phyloP scores from a whole-genome alignment of 2,113 vertebrate species.

The Caranx melampygus region DNA sequence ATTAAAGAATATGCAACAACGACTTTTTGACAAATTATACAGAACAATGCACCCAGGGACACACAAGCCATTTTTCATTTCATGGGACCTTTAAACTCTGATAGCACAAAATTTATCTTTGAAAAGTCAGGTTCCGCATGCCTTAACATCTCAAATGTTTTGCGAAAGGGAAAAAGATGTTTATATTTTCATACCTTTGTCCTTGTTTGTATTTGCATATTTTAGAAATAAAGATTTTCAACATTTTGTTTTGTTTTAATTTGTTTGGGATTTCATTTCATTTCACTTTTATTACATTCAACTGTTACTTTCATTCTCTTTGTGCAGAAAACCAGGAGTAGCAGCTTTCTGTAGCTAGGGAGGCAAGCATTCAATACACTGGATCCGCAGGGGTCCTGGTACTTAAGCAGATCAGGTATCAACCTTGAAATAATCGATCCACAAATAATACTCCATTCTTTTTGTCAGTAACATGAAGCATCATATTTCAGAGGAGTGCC shows the following conservation, averaged over 20 bases:
- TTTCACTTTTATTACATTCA: not conserved
- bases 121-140: conserved; percentile 73
- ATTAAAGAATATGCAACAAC: conserved; percentile 71
- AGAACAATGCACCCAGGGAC: conserved; percentile 41
- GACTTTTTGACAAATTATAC: conserved; percentile 16
- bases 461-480: not conserved
- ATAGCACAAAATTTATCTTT: conserved; percentile 71
- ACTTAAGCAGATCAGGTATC: not conserved
- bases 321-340: not conserved
- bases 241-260: conserved; percentile 47
- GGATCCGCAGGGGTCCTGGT: not conserved
- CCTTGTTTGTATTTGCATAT: conserved; percentile 78
- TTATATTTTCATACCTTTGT: conserved; percentile 82
- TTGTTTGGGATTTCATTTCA: not conserved
- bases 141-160: conserved; percentile 77
- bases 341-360: not conserved
- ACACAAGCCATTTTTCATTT: conserved; percentile 75
- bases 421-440: not conserved
- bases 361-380: not conserved
- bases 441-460: not conserved
- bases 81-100: conserved; percentile 75
- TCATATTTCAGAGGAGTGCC: not conserved
- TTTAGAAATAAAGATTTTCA: conserved; percentile 86
- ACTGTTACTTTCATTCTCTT: not conserved
- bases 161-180: conserved; percentile 79